Conservation (phyloP, 2,888 invertebrate genomes). For the Epistrophe grossulariae region DNA sequence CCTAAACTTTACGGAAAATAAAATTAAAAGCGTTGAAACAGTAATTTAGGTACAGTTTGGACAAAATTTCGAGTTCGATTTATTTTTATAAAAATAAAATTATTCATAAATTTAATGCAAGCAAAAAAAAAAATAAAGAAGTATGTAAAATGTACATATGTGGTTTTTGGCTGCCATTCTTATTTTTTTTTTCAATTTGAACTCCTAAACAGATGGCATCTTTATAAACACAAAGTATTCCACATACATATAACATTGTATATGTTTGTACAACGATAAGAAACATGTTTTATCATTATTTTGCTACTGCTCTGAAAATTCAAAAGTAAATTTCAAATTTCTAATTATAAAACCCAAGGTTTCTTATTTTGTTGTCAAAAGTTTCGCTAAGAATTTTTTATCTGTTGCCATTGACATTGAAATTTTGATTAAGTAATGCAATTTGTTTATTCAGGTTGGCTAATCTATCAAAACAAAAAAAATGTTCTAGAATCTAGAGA, state of each 20-base stretch:
- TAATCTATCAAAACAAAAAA: constrained; percentile 3
- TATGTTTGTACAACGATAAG: background rate
- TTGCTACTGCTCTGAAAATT: background rate
- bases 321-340: background rate
- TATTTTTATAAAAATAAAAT: too few species aligned
- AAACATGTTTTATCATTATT: background rate
- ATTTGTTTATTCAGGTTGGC: constrained; percentile 5
- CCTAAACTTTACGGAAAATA: too few species aligned
- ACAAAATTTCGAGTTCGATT: too few species aligned
- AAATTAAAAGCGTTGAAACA: too few species aligned
- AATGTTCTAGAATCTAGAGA: background rate
- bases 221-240: too few species aligned
- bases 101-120: too few species aligned
- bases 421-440: constrained; percentile 31
- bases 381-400: background rate
- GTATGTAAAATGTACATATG: too few species aligned
- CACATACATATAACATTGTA: background rate
- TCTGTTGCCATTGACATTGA: constrained; percentile 35
- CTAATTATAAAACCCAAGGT: constrained; percentile 13
- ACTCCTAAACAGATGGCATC: too few species aligned
- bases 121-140: too few species aligned
- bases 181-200: too few species aligned
- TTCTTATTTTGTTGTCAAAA: background rate
- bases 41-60: too few species aligned
- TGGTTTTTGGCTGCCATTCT: too few species aligned